Conservation (phyloP, 2,797 vertebrate genomes). For the Amazona ochrocephala region DNA sequence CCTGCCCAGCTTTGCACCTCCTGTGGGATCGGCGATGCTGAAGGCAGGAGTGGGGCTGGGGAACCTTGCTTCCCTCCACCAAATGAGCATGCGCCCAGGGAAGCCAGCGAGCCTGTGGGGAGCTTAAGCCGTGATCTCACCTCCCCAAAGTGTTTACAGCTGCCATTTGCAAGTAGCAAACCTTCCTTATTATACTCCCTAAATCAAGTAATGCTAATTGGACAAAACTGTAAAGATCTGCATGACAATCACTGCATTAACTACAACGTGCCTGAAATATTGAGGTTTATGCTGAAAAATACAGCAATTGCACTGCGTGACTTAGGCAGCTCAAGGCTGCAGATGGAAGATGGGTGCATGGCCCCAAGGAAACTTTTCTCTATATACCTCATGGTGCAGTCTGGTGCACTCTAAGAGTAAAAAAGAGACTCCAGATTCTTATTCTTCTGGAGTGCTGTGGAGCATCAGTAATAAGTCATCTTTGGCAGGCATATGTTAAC, state of each 20-base stretch:
- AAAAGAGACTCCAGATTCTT: neutral
- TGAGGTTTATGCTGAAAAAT: neutral
- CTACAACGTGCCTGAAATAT: neutral
- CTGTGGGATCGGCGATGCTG: fast-evolving
- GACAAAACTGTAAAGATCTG: neutral
- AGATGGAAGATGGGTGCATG: neutral
- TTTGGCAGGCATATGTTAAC: neutral
- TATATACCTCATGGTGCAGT: neutral
- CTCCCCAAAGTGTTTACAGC: neutral
- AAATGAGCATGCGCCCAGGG: fast-evolving
- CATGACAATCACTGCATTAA: neutral
- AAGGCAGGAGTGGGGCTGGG: neutral
- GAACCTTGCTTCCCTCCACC: neutral
- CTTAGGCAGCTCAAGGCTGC: neutral
- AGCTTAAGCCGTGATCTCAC: neutral
- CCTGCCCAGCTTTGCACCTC: neutral
- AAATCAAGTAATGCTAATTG: neutral
- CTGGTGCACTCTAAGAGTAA: neutral
- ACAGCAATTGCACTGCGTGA: neutral
- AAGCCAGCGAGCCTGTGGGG: neutral
- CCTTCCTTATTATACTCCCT: neutral
- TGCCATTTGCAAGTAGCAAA: neutral
- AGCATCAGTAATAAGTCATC: neutral
- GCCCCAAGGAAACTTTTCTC: neutral
- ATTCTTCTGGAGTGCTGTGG: neutral